A percentile compares a stretch with the other conserved stretches of the same genome.
These are phyloP conservation scores for Xyrauchen texanus DNA, from an alignment of 2,113 vertebrate species.

Conservation along the genomic window DNA sequence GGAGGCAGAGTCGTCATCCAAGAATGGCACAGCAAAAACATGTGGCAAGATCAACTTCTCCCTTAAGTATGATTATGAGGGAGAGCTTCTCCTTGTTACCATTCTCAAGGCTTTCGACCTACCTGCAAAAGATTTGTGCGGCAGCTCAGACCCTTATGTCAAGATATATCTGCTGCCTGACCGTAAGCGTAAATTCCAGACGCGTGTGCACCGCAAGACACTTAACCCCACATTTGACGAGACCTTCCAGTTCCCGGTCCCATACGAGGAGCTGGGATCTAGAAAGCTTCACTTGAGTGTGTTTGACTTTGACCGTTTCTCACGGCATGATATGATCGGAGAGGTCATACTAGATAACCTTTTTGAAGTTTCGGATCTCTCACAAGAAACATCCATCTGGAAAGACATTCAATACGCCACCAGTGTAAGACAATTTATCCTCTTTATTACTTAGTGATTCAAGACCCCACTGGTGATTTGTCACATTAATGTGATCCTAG, in stretches of 20 bases:
- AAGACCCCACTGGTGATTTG: conserved; percentile 12
- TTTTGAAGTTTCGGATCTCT: conserved; percentile 92
- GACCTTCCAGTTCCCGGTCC: conserved; percentile 87
- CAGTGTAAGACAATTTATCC: conserved; percentile 64
- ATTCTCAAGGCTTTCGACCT: conserved; percentile 85
- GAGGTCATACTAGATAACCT: conserved; percentile 95
- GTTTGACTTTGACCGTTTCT: conserved; percentile 97
- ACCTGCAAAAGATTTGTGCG: conserved; percentile 83
- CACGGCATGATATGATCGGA: conserved; percentile 96
- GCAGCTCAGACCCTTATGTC: conserved; percentile 85
- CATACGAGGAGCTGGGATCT: conserved; percentile 85
- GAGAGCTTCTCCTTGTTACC: conserved; percentile 79
- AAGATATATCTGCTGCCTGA: conserved; percentile 88
- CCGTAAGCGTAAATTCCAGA: conserved; percentile 87
- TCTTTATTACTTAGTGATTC: conserved; percentile 24
- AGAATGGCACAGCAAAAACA: conserved; percentile 65
- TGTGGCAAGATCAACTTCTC: conserved; percentile 80
- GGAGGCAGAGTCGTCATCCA: conserved; percentile 59
- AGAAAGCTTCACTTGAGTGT: conserved; percentile 95
- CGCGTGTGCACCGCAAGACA: conserved; percentile 85
- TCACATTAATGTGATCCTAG: conserved; percentile 14
- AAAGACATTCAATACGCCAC: conserved; percentile 85
- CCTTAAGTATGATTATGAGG: conserved; percentile 75
- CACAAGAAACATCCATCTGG: conserved; percentile 91
- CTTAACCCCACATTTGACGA: conserved; percentile 86